Evolutionary conservation across 2,797 vertebrate genomes (phyloP).

Genomic region (Morus bassanus): DNA sequence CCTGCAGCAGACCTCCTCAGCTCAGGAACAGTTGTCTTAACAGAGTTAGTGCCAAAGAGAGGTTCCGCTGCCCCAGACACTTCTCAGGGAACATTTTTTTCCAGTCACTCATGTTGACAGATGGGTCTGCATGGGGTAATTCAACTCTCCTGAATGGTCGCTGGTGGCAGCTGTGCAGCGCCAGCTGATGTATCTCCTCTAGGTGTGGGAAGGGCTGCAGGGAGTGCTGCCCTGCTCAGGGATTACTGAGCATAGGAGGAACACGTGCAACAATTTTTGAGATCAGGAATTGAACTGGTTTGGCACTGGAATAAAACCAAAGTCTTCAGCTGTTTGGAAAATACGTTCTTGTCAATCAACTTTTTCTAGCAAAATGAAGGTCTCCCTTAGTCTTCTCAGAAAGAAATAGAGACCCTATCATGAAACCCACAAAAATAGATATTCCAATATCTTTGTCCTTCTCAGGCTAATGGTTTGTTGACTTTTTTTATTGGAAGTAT

Average conservation of each 20-base stretch:
- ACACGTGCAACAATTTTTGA: background rate
- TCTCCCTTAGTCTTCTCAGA: background rate
- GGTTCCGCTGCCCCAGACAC: background rate
- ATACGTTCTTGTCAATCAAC: background rate
- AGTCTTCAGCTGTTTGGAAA: background rate
- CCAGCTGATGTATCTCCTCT: background rate
- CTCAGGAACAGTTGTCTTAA: background rate
- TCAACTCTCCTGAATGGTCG: background rate
- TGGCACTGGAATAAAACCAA: background rate
- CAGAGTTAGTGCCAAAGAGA: background rate
- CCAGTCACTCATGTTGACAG: background rate
- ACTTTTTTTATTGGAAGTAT: background rate
- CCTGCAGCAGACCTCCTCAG: background rate
- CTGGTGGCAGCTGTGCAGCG: background rate
- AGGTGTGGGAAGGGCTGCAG: rapidly evolving
- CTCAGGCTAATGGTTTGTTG: background rate
- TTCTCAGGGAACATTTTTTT: background rate
- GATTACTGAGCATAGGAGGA: background rate
- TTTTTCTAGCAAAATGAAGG: background rate
- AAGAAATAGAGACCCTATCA: background rate
- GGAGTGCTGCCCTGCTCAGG: rapidly evolving
- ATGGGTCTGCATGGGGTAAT: background rate
- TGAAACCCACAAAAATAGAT: background rate
- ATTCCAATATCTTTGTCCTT: background rate
- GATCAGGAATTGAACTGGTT: background rate